Conservation (phyloP, 2,113 vertebrate species). For the Rana temporaria region DNA sequence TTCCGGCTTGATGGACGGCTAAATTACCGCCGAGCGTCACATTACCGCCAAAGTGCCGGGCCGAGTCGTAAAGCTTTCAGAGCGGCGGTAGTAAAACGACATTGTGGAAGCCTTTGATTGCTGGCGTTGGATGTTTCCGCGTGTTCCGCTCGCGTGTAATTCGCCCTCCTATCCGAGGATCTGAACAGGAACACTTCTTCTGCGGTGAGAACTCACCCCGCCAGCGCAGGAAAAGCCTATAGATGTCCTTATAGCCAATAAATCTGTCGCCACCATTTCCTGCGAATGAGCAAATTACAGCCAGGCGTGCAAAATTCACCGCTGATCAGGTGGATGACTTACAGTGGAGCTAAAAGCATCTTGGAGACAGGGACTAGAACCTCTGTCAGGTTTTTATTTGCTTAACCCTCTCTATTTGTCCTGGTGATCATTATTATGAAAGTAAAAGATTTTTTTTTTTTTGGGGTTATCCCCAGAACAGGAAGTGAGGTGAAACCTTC, state of each 20-base stretch:
- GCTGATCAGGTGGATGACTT: no score
- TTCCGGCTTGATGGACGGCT: slow-evolving; percentile 25
- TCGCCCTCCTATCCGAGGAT: slow-evolving; percentile 60
- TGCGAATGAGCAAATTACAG: slow-evolving; percentile 82
- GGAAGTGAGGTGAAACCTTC: no score
- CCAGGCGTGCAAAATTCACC: slow-evolving; percentile 63
- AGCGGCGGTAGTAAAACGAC: slow-evolving; percentile 23
- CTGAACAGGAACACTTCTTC: slow-evolving; percentile 64
- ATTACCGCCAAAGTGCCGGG: slow-evolving; percentile 19
- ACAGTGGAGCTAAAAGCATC: no score
- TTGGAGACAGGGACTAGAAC: no score
- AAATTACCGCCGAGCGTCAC: slow-evolving; percentile 11
- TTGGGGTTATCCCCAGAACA: no score
- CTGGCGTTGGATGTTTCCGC: slow-evolving; percentile 2
- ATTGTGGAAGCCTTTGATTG: slow-evolving; percentile 48
- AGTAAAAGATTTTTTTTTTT: no score
- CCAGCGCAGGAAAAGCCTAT: slow-evolving; percentile 62
- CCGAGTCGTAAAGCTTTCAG: slow-evolving; percentile 25
- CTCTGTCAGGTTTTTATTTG: no score
- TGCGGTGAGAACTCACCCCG: slow-evolving; percentile 67
- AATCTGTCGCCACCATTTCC: slow-evolving; percentile 86
- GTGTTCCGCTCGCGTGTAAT: slow-evolving; percentile 29
- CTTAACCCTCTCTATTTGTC: no score
- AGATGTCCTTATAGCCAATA: slow-evolving; percentile 82
- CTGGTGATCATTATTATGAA: no score